These are phyloP conservation scores for Zenarchopterus dispar DNA, from an alignment of 2,797 vertebrate species.

Conservation along the genomic window DNA sequence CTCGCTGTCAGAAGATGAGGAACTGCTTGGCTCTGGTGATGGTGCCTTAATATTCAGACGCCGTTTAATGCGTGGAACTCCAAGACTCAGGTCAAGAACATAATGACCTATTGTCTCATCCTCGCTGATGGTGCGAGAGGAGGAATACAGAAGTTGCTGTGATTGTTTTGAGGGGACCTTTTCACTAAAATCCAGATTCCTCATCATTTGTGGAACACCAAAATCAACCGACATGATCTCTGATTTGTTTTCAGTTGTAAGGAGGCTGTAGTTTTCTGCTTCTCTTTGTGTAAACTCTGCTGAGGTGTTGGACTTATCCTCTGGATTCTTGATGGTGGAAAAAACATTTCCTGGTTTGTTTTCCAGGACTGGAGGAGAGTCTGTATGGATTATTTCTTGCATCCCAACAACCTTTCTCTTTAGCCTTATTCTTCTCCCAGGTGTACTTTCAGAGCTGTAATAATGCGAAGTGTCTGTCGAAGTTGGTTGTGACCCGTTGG, in stretches of 20 bases:
- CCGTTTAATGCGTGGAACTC: conserved; percentile 40
- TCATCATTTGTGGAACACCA: not conserved
- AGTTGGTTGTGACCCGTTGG: conserved; percentile 22
- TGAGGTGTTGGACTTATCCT: conserved; percentile 2
- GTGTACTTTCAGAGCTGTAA: conserved; percentile 29
- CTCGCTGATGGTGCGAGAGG: conserved; percentile 41
- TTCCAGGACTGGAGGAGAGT: conserved; percentile 16
- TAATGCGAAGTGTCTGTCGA: conserved; percentile 32
- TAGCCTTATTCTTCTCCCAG: conserved; percentile 10
- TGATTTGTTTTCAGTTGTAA: conserved; percentile 3
- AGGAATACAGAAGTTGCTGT: conserved; percentile 2
- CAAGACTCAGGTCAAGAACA: conserved; percentile 32
- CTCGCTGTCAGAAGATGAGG: conserved; percentile 43
- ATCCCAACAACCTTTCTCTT: conserved; percentile 3
- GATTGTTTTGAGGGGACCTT: not conserved
- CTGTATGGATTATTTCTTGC: conserved; percentile 15
- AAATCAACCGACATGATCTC: not conserved
- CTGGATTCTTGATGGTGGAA: conserved; percentile 2
- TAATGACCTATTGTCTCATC: conserved; percentile 26
- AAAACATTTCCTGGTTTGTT: conserved; percentile 12
- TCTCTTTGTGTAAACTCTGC: conserved; percentile 1
- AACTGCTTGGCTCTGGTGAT: conserved; percentile 29
- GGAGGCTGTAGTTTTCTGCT: conserved; percentile 1
- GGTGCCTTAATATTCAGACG: conserved; percentile 48
- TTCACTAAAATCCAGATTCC: not conserved